phyloP scores from a whole-genome alignment of 2,888 invertebrate species.

The Colletes collaris region DNA sequence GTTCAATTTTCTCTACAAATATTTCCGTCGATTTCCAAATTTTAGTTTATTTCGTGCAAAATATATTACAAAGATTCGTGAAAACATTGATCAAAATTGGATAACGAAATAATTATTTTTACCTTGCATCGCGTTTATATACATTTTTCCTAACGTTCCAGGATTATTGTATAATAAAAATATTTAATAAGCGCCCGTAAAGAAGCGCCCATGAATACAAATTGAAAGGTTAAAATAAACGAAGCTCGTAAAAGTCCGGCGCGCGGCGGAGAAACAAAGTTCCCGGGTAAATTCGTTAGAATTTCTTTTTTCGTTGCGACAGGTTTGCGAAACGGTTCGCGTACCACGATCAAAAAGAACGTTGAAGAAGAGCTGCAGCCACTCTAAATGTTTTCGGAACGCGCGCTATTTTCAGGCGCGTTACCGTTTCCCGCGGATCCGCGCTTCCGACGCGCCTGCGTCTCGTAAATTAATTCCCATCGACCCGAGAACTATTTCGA shows the following conservation, averaged over 20 bases:
- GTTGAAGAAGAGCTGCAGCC: constrained; percentile 39
- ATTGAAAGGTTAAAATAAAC: no score
- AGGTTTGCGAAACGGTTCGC: background rate
- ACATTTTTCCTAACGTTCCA: background rate
- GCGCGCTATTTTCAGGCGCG: constrained; percentile 66
- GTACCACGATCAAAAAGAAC: constrained; percentile 1
- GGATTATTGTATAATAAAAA: no score
- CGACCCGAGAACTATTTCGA: background rate
- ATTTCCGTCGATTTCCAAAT: no score
- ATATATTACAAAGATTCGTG: no score
- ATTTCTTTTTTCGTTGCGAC: background rate
- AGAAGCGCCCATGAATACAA: no score
- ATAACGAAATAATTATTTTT: no score
- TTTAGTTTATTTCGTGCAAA: no score
- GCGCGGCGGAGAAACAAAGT: no score
- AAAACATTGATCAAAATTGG: no score
- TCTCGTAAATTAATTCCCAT: constrained; percentile 33
- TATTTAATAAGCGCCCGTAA: no score
- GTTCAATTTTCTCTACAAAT: no score
- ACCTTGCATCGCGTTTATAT: background rate
- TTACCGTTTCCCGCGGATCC: constrained; percentile 48
- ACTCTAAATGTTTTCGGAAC: constrained; percentile 65
- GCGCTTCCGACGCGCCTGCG: constrained; percentile 8
- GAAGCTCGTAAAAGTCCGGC: no score
- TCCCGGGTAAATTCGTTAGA: background rate